phyloP scores from a whole-genome alignment of 2,888 invertebrate genomes.

The Hirtodrosophila alboralis region DNA sequence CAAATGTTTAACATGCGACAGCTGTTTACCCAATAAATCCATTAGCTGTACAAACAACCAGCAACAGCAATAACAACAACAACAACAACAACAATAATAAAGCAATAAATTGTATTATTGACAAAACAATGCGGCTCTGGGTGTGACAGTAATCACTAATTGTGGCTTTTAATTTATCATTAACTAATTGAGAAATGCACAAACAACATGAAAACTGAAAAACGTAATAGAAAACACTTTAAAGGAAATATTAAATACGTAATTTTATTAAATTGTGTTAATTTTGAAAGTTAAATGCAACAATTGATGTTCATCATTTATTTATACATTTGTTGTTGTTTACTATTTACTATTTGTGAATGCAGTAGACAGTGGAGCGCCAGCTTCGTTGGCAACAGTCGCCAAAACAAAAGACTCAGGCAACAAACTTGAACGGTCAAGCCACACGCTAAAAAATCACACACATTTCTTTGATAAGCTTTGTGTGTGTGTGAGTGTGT shows the following conservation, averaged over 20 bases:
- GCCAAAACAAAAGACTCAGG: slow-evolving; percentile 57
- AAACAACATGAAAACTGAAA: too few relatives aligned
- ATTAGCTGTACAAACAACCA: slow-evolving; percentile 71
- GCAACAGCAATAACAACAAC: slow-evolving; percentile 10
- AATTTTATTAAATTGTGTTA: too few relatives aligned
- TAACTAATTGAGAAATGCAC: slow-evolving; percentile 32
- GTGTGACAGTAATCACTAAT: slow-evolving; percentile 71
- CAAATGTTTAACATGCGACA: slow-evolving; percentile 75
- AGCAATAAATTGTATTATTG: slow-evolving; percentile 58
- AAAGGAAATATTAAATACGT: too few relatives aligned
- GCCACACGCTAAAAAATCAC: slow-evolving; percentile 35
- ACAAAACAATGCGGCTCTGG: slow-evolving; percentile 62
- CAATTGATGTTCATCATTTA: background rate
- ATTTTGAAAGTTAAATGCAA: too few relatives aligned
- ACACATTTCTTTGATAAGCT: slow-evolving; percentile 71
- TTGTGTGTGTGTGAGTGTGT: background rate
- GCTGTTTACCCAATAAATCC: slow-evolving; percentile 77
- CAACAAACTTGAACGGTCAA: slow-evolving; percentile 57
- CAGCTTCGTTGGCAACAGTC: slow-evolving; percentile 65
- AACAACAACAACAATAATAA: too few relatives aligned
- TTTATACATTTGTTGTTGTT: slow-evolving; percentile 18
- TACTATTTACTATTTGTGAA: slow-evolving; percentile 18
- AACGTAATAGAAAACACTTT: too few relatives aligned
- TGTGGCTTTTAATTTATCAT: slow-evolving; percentile 65
- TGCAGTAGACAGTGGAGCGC: slow-evolving; percentile 66